phyloP scores from a whole-genome alignment of 2,797 vertebrate species.

The Falco columbarius region DNA sequence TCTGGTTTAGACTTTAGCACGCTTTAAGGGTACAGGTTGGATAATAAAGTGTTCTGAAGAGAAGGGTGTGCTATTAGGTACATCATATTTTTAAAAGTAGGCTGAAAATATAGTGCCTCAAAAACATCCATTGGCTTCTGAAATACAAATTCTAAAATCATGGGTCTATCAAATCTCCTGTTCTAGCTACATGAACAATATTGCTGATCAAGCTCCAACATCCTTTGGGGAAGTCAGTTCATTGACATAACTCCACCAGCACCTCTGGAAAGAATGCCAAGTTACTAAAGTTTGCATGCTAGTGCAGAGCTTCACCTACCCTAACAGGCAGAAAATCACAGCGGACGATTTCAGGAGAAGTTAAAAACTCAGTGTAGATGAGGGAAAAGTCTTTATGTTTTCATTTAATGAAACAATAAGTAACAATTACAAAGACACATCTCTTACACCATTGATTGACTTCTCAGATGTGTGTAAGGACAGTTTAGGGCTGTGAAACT shows the following conservation, averaged over 20 bases:
- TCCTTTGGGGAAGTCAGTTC: not conserved
- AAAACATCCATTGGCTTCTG: not conserved
- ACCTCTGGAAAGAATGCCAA: not conserved
- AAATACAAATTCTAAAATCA: constrained; percentile 3
- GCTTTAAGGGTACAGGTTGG: not conserved
- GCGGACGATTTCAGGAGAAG: not conserved
- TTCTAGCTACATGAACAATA: not conserved
- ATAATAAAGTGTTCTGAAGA: not conserved
- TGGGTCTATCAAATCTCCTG: not conserved
- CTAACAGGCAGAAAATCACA: not conserved
- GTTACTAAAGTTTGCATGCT: not conserved
- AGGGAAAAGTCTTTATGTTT: not conserved
- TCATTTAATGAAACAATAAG: not conserved
- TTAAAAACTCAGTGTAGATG: not conserved
- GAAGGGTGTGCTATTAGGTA: not conserved
- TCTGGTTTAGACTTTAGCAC: not conserved
- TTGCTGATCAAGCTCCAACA: not conserved
- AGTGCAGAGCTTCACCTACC: not conserved
- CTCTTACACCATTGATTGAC: not conserved
- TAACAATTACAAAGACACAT: not conserved
- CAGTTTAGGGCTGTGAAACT: not conserved
- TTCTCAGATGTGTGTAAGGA: not conserved
- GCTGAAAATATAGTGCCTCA: not conserved
- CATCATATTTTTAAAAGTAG: not conserved
- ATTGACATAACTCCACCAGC: not conserved